Conservation (phyloP, 1,140 invertebrate species). For the Euura lappo region DNA sequence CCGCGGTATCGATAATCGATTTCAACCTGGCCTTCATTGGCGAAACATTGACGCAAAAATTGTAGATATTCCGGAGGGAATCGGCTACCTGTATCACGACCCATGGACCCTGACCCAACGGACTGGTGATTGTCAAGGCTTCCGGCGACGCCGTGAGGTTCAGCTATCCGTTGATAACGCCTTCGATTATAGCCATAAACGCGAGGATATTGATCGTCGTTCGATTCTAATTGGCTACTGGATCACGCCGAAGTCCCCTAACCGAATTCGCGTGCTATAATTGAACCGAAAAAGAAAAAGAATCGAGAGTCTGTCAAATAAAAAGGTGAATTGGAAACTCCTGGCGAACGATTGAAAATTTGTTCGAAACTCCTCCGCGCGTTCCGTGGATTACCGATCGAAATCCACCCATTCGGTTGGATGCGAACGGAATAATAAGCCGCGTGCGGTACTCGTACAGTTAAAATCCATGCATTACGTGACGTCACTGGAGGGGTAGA, state of each 20-base stretch:
- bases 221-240: not conserved
- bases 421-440: not conserved
- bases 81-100: constrained; percentile 11
- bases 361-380: no score
- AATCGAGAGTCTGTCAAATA: no score
- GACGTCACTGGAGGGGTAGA: not conserved
- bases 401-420: not conserved
- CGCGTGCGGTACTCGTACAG: not conserved
- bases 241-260: not conserved
- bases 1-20: not conserved
- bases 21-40: not conserved
- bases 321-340: no score
- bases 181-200: constrained; percentile 24
- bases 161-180: no score
- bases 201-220: constrained; percentile 19
- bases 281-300: not conserved
- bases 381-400: no score
- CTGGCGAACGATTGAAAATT: no score
- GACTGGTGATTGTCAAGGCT: constrained; percentile 59
- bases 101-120: constrained; percentile 11
- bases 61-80: no score
- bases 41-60: no score
- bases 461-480: constrained; percentile 1
- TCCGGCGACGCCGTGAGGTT: constrained; percentile 42
- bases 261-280: not conserved